These are phyloP conservation scores for Drosophila quinaria DNA, from an alignment of 2,888 invertebrate genomes.

Conservation along the genomic window DNA sequence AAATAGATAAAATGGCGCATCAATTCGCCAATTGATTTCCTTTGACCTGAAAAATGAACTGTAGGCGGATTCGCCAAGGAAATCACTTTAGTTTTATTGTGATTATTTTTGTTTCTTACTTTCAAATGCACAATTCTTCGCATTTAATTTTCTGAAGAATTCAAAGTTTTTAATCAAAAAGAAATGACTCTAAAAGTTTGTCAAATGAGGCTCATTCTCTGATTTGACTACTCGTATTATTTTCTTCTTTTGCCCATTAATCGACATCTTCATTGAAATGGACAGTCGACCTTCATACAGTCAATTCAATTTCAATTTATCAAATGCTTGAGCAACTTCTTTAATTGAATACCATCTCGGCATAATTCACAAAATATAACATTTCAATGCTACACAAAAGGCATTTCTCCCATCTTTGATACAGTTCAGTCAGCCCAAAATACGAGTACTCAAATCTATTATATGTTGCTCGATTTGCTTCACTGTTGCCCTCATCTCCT, in stretches of 20 bases:
- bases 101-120: too few species aligned
- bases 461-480: conserved; percentile 61
- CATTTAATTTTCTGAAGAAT: conserved; percentile 5
- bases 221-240: conserved; percentile 21
- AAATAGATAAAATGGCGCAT: too few species aligned
- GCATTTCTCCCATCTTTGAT: conserved; percentile 50
- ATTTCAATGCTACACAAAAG: conserved; percentile 66
- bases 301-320: conserved; percentile 68
- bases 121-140: too few species aligned
- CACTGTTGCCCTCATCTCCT: conserved; percentile 30
- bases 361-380: conserved; percentile 64
- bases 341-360: conserved; percentile 67
- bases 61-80: too few species aligned
- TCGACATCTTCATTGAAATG: conserved; percentile 8
- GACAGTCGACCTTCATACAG: conserved; percentile 25
- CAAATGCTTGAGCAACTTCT: conserved; percentile 70
- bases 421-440: conserved; percentile 59
- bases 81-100: too few species aligned
- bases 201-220: conserved; percentile 6
- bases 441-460: conserved; percentile 61
- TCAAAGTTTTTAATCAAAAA: conserved; percentile 20
- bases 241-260: conserved; percentile 29
- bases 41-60: too few species aligned
- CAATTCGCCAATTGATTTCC: too few species aligned
- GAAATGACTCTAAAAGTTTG: conserved; percentile 17